A percentile compares a stretch with the other conserved stretches of the same genome.
Conservation (phyloP, 37 sponge, comb jelly and placozoan species). For the Haliclona indistincta region DNA sequence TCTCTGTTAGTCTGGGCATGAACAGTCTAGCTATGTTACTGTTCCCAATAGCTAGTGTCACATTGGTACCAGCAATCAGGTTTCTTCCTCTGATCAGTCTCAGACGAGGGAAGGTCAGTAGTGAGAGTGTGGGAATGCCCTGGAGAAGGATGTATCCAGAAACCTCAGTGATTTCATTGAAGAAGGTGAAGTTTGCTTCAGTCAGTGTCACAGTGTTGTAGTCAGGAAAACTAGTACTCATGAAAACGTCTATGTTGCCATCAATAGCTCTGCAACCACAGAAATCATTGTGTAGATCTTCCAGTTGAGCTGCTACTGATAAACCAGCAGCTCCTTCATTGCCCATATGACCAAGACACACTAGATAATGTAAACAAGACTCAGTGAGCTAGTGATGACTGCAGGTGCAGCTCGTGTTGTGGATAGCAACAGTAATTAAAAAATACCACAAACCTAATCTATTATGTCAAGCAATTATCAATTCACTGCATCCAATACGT, state of each 20-base stretch:
- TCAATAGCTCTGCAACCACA: slow-evolving; percentile 64
- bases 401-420: too few species aligned
- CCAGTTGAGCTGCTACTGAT: slow-evolving; percentile 24
- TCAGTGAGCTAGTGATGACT: too few species aligned
- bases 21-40: slow-evolving; percentile 17
- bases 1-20: slow-evolving; percentile 59
- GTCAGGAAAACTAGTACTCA: not conserved
- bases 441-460: too few species aligned
- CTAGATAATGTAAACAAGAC: too few species aligned
- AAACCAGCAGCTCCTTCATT: not conserved
- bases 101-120: slow-evolving; percentile 55
- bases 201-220: not conserved
- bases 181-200: slow-evolving; percentile 49
- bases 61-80: not conserved
- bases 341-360: not conserved
- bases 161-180: slow-evolving; percentile 58
- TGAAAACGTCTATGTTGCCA: slow-evolving; percentile 45
- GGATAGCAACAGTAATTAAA: too few species aligned
- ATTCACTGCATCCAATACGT: too few species aligned
- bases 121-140: slow-evolving; percentile 8
- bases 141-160: slow-evolving; percentile 19
- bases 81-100: slow-evolving; percentile 46
- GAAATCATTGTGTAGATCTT: slow-evolving; percentile 23
- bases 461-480: too few species aligned
- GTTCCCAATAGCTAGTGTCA: slow-evolving; percentile 5